Conservation (phyloP, 2,888 invertebrate species). For the Mythimna lalbum region DNA sequence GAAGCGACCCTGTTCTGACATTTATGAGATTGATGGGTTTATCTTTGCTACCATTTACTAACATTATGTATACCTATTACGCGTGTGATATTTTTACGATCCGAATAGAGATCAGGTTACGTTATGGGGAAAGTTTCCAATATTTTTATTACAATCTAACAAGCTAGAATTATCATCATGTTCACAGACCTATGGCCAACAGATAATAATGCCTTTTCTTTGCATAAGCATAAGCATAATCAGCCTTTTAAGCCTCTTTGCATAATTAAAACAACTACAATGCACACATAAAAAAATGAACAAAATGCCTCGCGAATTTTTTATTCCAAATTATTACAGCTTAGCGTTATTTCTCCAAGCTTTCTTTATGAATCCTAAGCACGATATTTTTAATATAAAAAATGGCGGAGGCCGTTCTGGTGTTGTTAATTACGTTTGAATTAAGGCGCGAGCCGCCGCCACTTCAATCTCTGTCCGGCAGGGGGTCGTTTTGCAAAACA, state of each 20-base stretch:
- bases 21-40: slow-evolving; percentile 56
- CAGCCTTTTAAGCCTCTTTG: too few species aligned
- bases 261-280: neutral
- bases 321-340: slow-evolving; percentile 15
- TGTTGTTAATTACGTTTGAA: slow-evolving; percentile 46
- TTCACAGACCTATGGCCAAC: too few species aligned
- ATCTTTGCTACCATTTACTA: slow-evolving; percentile 32
- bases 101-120: slow-evolving; percentile 6
- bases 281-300: slow-evolving; percentile 1
- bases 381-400: slow-evolving; percentile 41
- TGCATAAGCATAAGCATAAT: too few species aligned
- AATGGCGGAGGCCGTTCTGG: slow-evolving; percentile 21
- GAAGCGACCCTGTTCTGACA: slow-evolving; percentile 29
- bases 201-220: too few species aligned
- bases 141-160: slow-evolving; percentile 7
- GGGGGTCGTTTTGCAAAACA: slow-evolving; percentile 20
- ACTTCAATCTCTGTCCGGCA: slow-evolving; percentile 29
- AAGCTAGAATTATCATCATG: neutral
- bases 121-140: neutral
- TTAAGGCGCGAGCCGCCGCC: slow-evolving; percentile 26
- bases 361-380: slow-evolving; percentile 20
- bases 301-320: slow-evolving; percentile 10
- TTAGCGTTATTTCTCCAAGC: slow-evolving; percentile 24
- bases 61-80: slow-evolving; percentile 2
- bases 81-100: slow-evolving; percentile 15